phyloP scores from a whole-genome alignment of 1,140 invertebrate genomes.

The roundworm (Caenorhabditis elegans) region DNA sequence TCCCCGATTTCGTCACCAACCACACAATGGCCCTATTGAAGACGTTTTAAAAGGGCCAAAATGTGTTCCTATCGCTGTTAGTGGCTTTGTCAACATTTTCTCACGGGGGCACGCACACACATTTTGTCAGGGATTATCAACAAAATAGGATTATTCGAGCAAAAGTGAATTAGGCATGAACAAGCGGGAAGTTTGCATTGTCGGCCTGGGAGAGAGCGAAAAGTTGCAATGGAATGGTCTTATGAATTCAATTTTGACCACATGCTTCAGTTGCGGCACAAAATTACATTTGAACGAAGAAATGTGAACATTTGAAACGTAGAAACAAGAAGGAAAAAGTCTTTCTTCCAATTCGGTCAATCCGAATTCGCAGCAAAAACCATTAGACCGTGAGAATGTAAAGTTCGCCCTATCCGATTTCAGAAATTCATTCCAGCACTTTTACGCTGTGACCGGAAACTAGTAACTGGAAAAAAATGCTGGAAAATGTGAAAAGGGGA shows the following conservation, averaged over 20 bases:
- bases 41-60: neutral
- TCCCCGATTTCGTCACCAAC: conserved; percentile 18
- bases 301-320: neutral
- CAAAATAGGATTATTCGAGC: conserved; percentile 28
- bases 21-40: conserved; percentile 19
- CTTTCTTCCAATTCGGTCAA: neutral
- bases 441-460: neutral
- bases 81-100: neutral
- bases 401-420: neutral
- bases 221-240: neutral
- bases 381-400: neutral
- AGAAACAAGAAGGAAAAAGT: neutral
- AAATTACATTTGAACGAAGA: neutral
- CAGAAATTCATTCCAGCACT: neutral
- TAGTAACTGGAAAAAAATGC: neutral
- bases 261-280: neutral
- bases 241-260: conserved; percentile 11
- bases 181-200: neutral
- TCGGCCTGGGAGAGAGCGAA: neutral
- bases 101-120: neutral
- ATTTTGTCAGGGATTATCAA: conserved; percentile 7
- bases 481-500: neutral
- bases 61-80: neutral
- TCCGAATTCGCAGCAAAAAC: neutral
- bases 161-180: conserved; percentile 15